phyloP scores from a whole-genome alignment of 2,888 invertebrate species.

The Leptura quadrifasciata region DNA sequence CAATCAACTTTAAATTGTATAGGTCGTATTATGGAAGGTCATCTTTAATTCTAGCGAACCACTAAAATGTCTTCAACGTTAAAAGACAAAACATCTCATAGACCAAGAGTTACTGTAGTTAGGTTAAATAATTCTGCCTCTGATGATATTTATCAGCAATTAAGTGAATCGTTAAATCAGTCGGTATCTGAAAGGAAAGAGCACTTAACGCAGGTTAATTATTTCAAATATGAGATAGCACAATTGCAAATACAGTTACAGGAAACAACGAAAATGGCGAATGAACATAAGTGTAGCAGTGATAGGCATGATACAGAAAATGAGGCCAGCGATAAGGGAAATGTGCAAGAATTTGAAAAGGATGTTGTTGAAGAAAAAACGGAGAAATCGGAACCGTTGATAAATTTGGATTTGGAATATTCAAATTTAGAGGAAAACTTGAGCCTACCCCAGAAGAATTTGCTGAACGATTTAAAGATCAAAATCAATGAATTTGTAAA shows the following conservation, averaged over 20 bases:
- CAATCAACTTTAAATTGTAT: too few relatives aligned
- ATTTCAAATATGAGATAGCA: slow-evolving; percentile 78
- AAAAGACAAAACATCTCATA: too few relatives aligned
- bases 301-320: slow-evolving; percentile 18
- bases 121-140: too few relatives aligned
- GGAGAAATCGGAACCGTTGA: slow-evolving; percentile 5
- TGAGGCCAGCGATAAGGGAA: neutral
- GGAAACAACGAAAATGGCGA: slow-evolving; percentile 72
- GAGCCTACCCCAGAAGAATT: slow-evolving; percentile 52
- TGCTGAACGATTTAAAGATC: slow-evolving; percentile 60
- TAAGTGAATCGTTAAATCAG: slow-evolving; percentile 83
- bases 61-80: too few relatives aligned
- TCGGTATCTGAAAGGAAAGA: slow-evolving; percentile 79
- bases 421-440: slow-evolving; percentile 59
- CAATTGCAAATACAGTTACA: slow-evolving; percentile 74
- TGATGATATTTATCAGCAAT: slow-evolving; percentile 83
- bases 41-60: too few relatives aligned
- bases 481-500: slow-evolving; percentile 62
- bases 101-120: too few relatives aligned
- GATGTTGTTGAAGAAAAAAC: slow-evolving; percentile 13
- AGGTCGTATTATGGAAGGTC: too few relatives aligned
- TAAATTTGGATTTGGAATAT: slow-evolving; percentile 40
- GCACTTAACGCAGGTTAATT: slow-evolving; percentile 78
- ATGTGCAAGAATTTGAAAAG: slow-evolving; percentile 28
- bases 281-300: slow-evolving; percentile 63